Evolutionary conservation across 2,113 vertebrate genomes (phyloP).

Genomic region (Antechinus flavipes): DNA sequence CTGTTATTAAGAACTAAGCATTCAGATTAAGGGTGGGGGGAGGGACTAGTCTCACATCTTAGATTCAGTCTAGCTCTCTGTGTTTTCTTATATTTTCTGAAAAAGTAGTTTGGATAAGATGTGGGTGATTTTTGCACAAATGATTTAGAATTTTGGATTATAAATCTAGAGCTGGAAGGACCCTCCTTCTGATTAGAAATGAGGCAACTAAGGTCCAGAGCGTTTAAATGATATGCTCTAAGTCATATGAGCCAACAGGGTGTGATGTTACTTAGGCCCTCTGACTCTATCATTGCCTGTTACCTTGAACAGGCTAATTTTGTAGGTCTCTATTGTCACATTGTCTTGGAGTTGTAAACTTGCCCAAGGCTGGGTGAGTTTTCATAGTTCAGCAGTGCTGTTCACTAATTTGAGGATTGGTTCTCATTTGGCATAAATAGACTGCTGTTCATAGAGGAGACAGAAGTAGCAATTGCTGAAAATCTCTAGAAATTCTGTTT

Average conservation of each 20-base stretch:
- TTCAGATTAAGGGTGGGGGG: neutral
- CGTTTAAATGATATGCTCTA: too few relatives aligned
- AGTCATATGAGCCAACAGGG: too few relatives aligned
- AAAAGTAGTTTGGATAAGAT: slow-evolving; percentile 9
- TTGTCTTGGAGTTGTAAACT: neutral
- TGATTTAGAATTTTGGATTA: neutral
- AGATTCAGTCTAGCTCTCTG: neutral
- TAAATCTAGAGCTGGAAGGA: neutral
- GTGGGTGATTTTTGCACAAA: neutral
- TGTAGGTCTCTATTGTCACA: neutral
- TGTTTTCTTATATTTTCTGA: slow-evolving; percentile 1
- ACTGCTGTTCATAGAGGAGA: neutral
- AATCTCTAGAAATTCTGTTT: slow-evolving; percentile 3
- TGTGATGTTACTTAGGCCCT: neutral
- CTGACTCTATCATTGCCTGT: neutral
- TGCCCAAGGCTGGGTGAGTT: neutral
- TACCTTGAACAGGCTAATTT: neutral
- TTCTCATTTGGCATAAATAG: neutral
- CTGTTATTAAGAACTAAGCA: neutral
- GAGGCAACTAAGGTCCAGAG: neutral
- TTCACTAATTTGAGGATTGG: neutral
- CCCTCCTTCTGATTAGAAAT: neutral
- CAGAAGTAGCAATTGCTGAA: neutral
- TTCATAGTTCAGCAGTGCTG: neutral
- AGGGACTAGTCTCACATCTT: neutral